phyloP scores from a whole-genome alignment of 2,888 invertebrate species.

The Antitype chi region DNA sequence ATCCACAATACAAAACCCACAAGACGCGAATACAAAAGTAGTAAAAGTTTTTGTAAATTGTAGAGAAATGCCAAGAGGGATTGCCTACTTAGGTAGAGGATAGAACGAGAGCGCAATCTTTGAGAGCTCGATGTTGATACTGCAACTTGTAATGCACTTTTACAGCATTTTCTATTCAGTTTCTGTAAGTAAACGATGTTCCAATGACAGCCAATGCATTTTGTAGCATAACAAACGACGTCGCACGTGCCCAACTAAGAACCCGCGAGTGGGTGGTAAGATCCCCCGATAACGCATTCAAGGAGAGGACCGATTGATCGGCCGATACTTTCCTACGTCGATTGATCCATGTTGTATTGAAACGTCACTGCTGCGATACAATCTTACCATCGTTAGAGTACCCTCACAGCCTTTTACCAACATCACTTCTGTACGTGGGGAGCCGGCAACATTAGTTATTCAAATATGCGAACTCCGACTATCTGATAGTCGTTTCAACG shows the following conservation, averaged over 20 bases:
- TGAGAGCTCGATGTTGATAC: constrained; percentile 10
- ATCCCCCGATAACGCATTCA: constrained; percentile 72
- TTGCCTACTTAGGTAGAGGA: constrained; percentile 9
- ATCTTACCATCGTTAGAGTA: constrained; percentile 86
- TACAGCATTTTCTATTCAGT: constrained; percentile 26
- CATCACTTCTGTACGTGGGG: constrained; percentile 75
- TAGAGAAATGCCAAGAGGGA: constrained; percentile 21
- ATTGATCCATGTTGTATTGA: constrained; percentile 88
- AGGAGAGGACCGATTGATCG: constrained; percentile 74
- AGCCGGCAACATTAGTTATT: constrained; percentile 84
- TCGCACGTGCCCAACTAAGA: constrained; percentile 71
- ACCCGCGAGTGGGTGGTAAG: constrained; percentile 71
- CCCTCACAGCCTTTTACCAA: constrained; percentile 76
- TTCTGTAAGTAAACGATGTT: constrained; percentile 31
- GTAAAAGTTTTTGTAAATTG: constrained; percentile 29
- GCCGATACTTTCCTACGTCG: constrained; percentile 77
- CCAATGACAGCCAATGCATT: constrained; percentile 30
- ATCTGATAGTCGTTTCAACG: constrained; percentile 82
- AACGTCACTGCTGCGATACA: constrained; percentile 86
- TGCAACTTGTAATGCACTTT: constrained; percentile 15
- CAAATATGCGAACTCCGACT: constrained; percentile 85
- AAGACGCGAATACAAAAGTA: constrained; percentile 62
- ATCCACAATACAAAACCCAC: constrained; percentile 62
- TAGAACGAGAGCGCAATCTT: not conserved
- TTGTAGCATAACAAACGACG: constrained; percentile 47